Conservation (phyloP, 1,140 invertebrate genomes). For the Heliconius hewitsoni region DNA sequence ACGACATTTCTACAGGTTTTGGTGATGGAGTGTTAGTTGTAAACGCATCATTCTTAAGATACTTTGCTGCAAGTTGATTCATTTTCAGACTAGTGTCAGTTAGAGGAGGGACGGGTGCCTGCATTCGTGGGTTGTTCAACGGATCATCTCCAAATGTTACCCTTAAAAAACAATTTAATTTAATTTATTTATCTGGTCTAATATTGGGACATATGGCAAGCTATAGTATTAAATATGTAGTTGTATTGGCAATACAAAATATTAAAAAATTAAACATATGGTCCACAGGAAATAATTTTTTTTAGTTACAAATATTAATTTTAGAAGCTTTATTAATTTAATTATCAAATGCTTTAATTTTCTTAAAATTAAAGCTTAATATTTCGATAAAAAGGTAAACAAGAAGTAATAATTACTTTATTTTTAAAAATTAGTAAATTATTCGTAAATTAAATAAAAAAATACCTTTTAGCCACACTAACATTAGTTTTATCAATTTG, state of each 20-base stretch:
- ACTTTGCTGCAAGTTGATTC: conserved; percentile 85
- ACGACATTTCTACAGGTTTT: conserved; percentile 81
- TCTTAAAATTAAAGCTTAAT: too few species aligned
- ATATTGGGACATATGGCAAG: neutral
- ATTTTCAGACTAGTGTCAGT: conserved; percentile 83
- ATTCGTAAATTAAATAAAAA: too few species aligned
- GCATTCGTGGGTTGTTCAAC: conserved; percentile 46
- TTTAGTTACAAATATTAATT: too few species aligned
- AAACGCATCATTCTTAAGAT: conserved; percentile 77
- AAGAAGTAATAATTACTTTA: too few species aligned
- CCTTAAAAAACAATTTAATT: conserved; percentile 51
- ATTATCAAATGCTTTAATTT: too few species aligned
- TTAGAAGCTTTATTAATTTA: too few species aligned
- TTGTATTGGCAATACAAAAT: too few species aligned
- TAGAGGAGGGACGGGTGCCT: conserved; percentile 51
- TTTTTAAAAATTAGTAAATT: too few species aligned
- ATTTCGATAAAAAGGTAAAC: too few species aligned
- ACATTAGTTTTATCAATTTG: conserved; percentile 75
- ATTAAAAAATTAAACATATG: too few species aligned
- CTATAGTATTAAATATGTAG: too few species aligned
- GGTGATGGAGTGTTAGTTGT: conserved; percentile 47
- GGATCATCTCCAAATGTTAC: conserved; percentile 79
- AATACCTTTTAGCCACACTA: conserved; percentile 73
- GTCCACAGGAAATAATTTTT: too few species aligned
- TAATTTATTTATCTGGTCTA: neutral